phyloP scores from a whole-genome alignment of 2,113 vertebrate species.

The Tachysurus fulvidraco region DNA sequence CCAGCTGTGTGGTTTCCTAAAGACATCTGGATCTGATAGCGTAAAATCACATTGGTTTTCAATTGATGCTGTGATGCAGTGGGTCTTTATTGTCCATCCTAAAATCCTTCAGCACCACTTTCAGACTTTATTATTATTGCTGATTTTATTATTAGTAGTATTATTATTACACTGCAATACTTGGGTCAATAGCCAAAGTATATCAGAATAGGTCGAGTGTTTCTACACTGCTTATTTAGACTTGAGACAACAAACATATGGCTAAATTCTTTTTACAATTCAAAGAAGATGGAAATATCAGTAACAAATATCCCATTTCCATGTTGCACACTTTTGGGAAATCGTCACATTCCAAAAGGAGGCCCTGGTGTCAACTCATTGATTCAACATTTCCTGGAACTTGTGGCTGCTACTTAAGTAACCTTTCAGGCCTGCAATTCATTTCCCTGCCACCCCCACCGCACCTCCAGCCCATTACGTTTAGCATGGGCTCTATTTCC shows the following conservation, averaged over 20 bases:
- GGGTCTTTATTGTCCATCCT: not conserved
- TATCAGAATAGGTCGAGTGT: not conserved
- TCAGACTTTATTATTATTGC: not conserved
- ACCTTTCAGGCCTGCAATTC: not conserved
- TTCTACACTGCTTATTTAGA: not conserved
- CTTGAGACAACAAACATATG: not conserved
- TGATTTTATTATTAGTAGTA: not conserved
- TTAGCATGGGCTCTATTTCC: conserved; percentile 66
- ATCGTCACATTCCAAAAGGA: not conserved
- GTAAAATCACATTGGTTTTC: conserved; percentile 21
- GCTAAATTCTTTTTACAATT: not conserved
- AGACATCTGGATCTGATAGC: conserved; percentile 21
- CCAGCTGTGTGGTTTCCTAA: conserved; percentile 15
- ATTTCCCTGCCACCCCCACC: not conserved
- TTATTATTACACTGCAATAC: not conserved
- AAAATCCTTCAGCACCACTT: not conserved
- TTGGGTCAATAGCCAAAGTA: not conserved
- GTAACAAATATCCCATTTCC: not conserved
- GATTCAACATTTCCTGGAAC: conserved; percentile 28
- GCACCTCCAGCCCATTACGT: conserved; percentile 19
- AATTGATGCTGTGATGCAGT: not conserved
- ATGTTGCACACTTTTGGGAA: not conserved
- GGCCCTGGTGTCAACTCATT: not conserved
- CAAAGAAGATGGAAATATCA: not conserved
- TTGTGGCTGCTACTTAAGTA: conserved; percentile 25